Base-by-base conservation (phyloP, 2,888 invertebrate species). In the Leptopilina syphax region DNA sequence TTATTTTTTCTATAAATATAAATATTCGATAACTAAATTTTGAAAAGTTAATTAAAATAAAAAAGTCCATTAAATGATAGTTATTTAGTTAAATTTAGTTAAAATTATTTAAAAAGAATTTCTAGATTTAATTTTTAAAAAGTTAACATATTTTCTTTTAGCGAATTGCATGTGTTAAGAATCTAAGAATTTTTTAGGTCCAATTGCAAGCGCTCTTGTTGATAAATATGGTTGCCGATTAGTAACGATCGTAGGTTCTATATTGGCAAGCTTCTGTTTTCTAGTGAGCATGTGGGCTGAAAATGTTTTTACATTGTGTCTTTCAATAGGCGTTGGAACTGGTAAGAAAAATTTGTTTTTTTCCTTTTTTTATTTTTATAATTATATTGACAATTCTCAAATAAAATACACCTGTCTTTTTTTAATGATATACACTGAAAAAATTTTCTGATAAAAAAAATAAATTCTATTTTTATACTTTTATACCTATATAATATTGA, bases 261-360 rank as follows among this genome's bases (percentile, higher is more conserved):
- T 97, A 77, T 92, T 97, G 41, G 96, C 98, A 0, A 93, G 96
- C 8, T 87, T 93, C 0, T 98, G 97, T 87, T 95, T 99, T 85
- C 93, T 96, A 7, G 88, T 95, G 47, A 98, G 98, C 83, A 94
- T 96, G 77, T 97, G 95, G 89, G 98, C 98, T 0, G 93, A 94
- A 84, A 97, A 96, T 91, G 95, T 99, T 65, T 92, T 95, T 76
- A 96, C 96, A 63, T 94, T 99, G 24, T 98, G 97, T 90, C 93
- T 98, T 87, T 97, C 98, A n/a, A 96, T 98, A 86, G 99, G 99
- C 60, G 92, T 99, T n/a, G 96, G 98, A 81, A 96, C 98, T 84
- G 96, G 95, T 94, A 87, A 73, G 73, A 57, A 73, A 65, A n/a
- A 34, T 34, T 34, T 34, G 3, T 34, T 3, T 34, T 34, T 34